Conservation (phyloP, 2,797 vertebrate genomes). For the Ptychadena robeensis region DNA sequence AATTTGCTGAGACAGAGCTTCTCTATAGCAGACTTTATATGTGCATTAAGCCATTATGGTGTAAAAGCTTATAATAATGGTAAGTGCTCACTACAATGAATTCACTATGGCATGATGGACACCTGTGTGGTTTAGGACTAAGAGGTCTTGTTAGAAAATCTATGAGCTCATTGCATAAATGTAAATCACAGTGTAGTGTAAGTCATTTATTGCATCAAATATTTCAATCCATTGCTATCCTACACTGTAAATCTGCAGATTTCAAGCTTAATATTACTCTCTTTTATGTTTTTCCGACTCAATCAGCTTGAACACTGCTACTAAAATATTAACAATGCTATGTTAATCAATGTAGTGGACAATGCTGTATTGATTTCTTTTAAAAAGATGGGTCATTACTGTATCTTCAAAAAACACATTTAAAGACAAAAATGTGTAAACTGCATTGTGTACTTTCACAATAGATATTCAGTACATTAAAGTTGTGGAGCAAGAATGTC, state of each 20-base stretch:
- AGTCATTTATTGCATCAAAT: neutral
- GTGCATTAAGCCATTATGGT: slow-evolving; percentile 1
- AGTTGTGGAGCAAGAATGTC: too few species aligned
- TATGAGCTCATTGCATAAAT: slow-evolving; percentile 4
- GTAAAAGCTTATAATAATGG: slow-evolving; percentile 11
- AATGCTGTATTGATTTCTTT: neutral
- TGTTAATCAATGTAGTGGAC: neutral
- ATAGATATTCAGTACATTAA: neutral
- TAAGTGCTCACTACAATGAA: slow-evolving; percentile 12
- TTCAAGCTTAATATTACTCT: neutral
- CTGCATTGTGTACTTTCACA: neutral
- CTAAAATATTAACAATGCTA: neutral
- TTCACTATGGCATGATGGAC: neutral
- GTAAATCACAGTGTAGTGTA: neutral
- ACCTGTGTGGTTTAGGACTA: neutral
- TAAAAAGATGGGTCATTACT: neutral
- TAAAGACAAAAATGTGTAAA: neutral
- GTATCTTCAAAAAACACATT: neutral
- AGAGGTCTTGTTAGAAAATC: neutral
- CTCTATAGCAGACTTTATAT: neutral
- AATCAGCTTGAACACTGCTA: neutral
- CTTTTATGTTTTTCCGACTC: neutral
- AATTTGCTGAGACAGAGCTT: neutral
- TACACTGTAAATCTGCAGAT: neutral
- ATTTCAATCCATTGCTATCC: neutral